Conservation (phyloP, 2,113 vertebrate species). For the Deroptyus accipitrinus region DNA sequence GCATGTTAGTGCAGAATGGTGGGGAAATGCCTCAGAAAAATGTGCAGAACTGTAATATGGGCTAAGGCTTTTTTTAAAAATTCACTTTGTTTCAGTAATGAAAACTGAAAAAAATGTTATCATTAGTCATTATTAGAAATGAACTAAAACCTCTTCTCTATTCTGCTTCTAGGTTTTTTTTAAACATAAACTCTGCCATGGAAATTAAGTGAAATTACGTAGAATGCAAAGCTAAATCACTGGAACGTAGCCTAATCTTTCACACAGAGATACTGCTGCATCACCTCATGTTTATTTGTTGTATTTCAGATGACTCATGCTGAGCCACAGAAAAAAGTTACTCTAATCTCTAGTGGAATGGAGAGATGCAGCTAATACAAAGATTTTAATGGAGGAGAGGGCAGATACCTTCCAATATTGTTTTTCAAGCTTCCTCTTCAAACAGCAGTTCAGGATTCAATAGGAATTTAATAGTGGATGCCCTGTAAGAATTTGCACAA, state of each 20-base stretch:
- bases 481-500: neutral
- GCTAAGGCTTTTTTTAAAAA: neutral
- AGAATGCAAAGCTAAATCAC: neutral
- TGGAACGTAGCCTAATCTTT: neutral
- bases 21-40: neutral
- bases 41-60: neutral
- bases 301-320: neutral
- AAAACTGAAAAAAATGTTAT: neutral
- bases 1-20: neutral
- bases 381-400: neutral
- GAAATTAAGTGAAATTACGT: neutral
- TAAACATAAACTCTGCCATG: neutral
- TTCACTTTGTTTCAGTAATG: neutral
- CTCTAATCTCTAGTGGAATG: neutral
- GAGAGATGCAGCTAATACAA: neutral
- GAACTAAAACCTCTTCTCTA: neutral
- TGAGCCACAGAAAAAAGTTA: neutral
- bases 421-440: neutral
- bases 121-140: neutral
- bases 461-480: neutral
- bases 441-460: neutral
- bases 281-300: neutral
- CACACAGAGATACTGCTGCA: neutral
- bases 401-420: neutral
- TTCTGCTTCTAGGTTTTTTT: neutral